phyloP scores from a whole-genome alignment of 2,113 vertebrate genomes.

The Lophura nycthemera region DNA sequence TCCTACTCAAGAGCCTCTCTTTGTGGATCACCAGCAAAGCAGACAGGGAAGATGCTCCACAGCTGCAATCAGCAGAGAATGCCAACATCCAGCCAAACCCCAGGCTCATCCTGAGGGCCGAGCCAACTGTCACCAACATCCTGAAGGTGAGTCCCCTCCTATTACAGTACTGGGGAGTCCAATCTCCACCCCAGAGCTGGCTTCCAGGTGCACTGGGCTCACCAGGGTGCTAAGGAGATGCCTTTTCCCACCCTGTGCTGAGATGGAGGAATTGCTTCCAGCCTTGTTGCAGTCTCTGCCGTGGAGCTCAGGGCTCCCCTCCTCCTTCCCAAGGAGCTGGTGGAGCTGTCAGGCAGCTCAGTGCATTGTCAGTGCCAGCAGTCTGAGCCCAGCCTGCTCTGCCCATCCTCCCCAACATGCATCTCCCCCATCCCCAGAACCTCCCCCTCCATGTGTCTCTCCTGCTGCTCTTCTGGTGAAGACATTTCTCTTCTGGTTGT shows the following conservation, averaged over 20 bases:
- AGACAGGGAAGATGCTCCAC: slow-evolving; percentile 89
- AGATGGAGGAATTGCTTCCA: background rate
- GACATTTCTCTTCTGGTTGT: rapidly evolving
- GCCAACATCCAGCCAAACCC: slow-evolving; percentile 98
- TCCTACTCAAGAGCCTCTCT: background rate
- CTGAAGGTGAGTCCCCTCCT: slow-evolving; percentile 84
- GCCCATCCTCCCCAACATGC: rapidly evolving
- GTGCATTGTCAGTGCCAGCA: background rate
- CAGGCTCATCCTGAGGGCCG: slow-evolving; percentile 91
- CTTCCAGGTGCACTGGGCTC: background rate
- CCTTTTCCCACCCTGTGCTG: background rate
- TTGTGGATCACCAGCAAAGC: slow-evolving; percentile 73
- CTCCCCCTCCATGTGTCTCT: background rate
- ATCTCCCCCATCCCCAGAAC: background rate
- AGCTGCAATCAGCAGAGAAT: slow-evolving; percentile 91
- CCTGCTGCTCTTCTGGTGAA: rapidly evolving
- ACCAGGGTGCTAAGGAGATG: background rate
- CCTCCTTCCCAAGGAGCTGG: background rate
- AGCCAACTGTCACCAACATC: slow-evolving; percentile 98
- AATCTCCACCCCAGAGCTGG: background rate
- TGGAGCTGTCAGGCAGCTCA: background rate
- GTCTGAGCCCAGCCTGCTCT: background rate
- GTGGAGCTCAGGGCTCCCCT: background rate
- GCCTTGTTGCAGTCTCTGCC: background rate
- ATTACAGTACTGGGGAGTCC: rapidly evolving